Evolutionary conservation across 2,113 vertebrate genomes (phyloP).

Genomic region (Oreocharis arfaki): DNA sequence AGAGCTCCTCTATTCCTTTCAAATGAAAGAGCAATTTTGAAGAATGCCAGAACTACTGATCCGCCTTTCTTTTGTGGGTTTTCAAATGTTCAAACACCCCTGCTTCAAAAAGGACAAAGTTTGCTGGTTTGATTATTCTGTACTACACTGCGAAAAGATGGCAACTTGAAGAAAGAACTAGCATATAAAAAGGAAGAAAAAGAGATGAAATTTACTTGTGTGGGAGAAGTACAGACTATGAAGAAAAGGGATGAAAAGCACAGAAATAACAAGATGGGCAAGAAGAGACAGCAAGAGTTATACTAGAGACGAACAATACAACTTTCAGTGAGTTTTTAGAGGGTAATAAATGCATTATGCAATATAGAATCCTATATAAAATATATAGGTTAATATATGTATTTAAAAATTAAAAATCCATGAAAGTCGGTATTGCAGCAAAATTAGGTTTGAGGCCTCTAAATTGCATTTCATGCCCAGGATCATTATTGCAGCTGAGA

Average conservation of each 20-base stretch:
- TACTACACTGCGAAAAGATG: neutral
- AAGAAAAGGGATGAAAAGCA: constrained; percentile 11
- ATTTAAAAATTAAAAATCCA: neutral
- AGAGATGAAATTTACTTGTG: neutral
- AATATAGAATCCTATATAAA: neutral
- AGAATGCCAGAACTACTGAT: constrained; percentile 35
- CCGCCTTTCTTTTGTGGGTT: constrained; percentile 14
- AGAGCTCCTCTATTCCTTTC: constrained; percentile 23
- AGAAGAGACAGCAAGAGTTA: neutral
- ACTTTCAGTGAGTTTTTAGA: neutral
- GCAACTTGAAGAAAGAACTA: constrained; percentile 21
- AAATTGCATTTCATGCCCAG: neutral
- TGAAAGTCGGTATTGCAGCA: neutral
- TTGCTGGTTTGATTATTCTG: constrained; percentile 15
- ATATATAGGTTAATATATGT: neutral
- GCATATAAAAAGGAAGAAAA: constrained; percentile 11
- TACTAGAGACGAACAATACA: neutral
- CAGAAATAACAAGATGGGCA: constrained; percentile 4
- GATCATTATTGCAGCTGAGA: neutral
- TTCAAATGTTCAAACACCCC: constrained; percentile 33
- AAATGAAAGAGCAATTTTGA: constrained; percentile 45
- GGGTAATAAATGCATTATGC: neutral
- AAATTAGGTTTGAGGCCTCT: neutral
- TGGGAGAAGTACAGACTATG: neutral
- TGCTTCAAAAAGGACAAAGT: constrained; percentile 27